Percentiles rank a stretch among this genome's conserved stretches.
These are phyloP conservation scores for Eretmochelys imbricata DNA, from an alignment of 2,113 vertebrate genomes.

Conservation along the genomic window DNA sequence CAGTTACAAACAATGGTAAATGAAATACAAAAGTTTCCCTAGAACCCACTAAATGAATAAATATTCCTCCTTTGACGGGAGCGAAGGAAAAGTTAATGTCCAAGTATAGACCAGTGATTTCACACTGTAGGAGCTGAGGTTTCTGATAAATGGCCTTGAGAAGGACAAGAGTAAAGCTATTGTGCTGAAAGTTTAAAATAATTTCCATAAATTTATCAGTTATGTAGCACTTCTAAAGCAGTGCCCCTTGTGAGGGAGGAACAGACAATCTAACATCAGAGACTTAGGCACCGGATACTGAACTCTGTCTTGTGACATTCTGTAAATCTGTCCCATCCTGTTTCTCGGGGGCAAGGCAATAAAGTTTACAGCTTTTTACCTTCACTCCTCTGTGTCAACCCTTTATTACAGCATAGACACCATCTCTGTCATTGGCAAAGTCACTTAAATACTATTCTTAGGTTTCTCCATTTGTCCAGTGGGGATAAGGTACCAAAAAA, in stretches of 20 bases:
- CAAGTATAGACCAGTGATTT: background rate
- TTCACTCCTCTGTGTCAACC: accelerated
- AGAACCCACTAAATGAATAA: background rate
- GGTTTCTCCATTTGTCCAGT: accelerated
- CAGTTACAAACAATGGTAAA: constrained; percentile 48
- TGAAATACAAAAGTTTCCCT: constrained; percentile 4
- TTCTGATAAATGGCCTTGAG: background rate
- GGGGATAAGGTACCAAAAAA: accelerated
- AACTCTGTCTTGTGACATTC: accelerated
- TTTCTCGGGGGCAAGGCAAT: accelerated
- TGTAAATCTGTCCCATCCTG: accelerated
- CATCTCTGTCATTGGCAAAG: background rate
- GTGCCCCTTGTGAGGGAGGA: background rate
- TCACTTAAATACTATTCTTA: accelerated
- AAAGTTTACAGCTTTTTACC: background rate
- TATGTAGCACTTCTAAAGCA: background rate
- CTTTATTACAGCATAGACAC: accelerated
- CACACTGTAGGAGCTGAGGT: background rate
- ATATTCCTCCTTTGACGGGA: background rate
- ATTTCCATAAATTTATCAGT: background rate
- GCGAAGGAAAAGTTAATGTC: background rate
- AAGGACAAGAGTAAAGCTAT: background rate
- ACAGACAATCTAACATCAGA: accelerated
- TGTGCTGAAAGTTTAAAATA: background rate
- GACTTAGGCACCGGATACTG: background rate